Evolutionary conservation across 2,888 invertebrate species (phyloP), one percentile per base, ranked within the genome.

Genomic region (Ashinkailepas kermadecensis): DNA sequence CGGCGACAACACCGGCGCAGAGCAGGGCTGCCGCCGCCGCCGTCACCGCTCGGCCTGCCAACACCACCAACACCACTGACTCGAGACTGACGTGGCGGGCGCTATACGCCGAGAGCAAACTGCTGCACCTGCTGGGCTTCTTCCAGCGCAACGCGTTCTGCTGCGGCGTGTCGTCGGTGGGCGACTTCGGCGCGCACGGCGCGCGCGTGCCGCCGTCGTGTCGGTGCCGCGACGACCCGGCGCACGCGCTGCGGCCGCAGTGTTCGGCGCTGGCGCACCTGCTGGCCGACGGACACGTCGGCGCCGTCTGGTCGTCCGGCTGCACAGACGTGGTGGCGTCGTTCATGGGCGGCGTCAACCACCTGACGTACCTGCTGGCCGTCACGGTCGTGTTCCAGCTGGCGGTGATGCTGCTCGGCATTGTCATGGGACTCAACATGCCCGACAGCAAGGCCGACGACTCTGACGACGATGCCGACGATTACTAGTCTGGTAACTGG

Each of bases 21-120:
- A 7, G 7, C 11, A 15, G 4, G 18, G 15, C 62, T 1, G 62
- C 62, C 15, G 62, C 12, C 62, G 62, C 1, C 13, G 62, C 15
- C 62, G 62, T 15, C 62, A 1, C 62, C 62, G 7, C 62, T 9
- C 62, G 11, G 62, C 62, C 81, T 54, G 58, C 81, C 70, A 82
- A 81, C 79, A 78, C 81, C 81, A 81, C 64, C 81, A 67, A 70
- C 80, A 78, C 81, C 81, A 81, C 70, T 74, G 78, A 74, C 79
- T 80, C 80, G 4, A 4, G 4, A 80, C 82, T 64, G 74, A 57
- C 58, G 80, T 65, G 25, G 81, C 80, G 18, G 82, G 80, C 67
- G 59, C 67, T 70, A 70, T n/a, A 18, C n/a, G 58, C 2, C 56
- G 79, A 59, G 79, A 56, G 21, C 58, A 12, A 3, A 0, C 12